A percentile compares a stretch with the other conserved stretches of the same genome.
Evolutionary conservation across 1,140 invertebrate genomes (phyloP).

Genomic region (Agrypnia vestita): DNA sequence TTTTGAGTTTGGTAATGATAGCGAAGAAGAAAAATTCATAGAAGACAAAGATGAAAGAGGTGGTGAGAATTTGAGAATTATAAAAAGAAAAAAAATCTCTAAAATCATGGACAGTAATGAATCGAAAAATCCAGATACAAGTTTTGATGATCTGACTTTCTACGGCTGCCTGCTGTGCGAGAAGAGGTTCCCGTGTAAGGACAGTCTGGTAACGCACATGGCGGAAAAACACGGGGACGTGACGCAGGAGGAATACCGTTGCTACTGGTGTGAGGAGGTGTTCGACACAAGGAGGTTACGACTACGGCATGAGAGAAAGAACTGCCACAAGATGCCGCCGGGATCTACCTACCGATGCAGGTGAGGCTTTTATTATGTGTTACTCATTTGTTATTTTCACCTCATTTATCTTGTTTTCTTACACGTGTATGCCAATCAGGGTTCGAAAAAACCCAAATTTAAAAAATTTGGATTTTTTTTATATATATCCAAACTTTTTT

Average conservation of each 20-base stretch:
- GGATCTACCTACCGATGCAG: neutral
- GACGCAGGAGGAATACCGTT: neutral
- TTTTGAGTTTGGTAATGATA: neutral
- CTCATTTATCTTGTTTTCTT: neutral
- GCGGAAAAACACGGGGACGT: neutral
- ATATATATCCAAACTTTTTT: no score
- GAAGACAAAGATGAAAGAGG: neutral
- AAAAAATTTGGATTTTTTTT: no score
- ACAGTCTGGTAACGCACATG: neutral
- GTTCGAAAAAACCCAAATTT: no score
- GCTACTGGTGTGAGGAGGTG: neutral
- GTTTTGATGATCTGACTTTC: neutral
- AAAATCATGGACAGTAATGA: neutral
- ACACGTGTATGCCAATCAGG: neutral
- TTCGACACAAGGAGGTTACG: neutral
- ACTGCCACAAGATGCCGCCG: neutral
- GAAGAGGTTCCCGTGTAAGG: neutral
- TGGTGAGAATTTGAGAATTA: neutral
- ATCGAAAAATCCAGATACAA: neutral
- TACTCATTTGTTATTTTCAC: neutral
- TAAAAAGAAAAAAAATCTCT: no score
- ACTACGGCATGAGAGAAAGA: neutral
- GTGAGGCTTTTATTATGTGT: neutral
- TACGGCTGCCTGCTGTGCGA: slow-evolving; percentile 8
- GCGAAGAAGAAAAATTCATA: no score